A percentile compares a stretch with the other conserved stretches of the same genome.
Evolutionary conservation across 2,888 invertebrate genomes (phyloP).

Genomic region (Andricus quercusramuli): DNA sequence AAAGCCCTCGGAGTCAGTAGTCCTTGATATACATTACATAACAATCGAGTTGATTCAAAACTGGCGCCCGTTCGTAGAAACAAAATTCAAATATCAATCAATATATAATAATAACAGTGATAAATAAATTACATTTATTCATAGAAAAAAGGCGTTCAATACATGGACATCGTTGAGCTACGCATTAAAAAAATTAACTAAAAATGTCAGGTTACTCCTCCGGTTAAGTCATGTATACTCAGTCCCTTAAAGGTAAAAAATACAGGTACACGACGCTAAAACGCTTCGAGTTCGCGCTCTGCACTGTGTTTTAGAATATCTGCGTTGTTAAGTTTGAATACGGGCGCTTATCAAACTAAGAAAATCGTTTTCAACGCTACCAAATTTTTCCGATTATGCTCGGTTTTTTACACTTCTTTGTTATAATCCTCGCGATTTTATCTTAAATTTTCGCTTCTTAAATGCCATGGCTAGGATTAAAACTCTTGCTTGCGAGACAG

Average conservation of each 20-base stretch:
- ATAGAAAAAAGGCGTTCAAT: constrained; percentile 67
- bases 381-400: constrained; percentile 44
- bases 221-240: constrained; percentile 60
- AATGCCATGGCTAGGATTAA: constrained; percentile 9
- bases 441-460: not conserved
- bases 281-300: constrained; percentile 50
- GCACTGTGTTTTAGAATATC: constrained; percentile 39
- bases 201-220: constrained; percentile 28
- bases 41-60: not conserved
- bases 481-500: not conserved
- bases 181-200: constrained; percentile 41
- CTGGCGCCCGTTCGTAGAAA: not conserved
- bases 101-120: constrained; percentile 39
- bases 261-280: constrained; percentile 53
- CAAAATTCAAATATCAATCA: constrained; percentile 12
- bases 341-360: constrained; percentile 53
- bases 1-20: not conserved
- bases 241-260: constrained; percentile 61
- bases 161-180: constrained; percentile 64
- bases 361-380: constrained; percentile 57
- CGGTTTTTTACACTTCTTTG: not conserved
- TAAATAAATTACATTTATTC: constrained; percentile 72
- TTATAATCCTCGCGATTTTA: not conserved
- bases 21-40: not conserved
- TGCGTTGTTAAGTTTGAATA: constrained; percentile 46